Conservation (phyloP, 2,888 invertebrate genomes). For the Pheosia gnoma region DNA sequence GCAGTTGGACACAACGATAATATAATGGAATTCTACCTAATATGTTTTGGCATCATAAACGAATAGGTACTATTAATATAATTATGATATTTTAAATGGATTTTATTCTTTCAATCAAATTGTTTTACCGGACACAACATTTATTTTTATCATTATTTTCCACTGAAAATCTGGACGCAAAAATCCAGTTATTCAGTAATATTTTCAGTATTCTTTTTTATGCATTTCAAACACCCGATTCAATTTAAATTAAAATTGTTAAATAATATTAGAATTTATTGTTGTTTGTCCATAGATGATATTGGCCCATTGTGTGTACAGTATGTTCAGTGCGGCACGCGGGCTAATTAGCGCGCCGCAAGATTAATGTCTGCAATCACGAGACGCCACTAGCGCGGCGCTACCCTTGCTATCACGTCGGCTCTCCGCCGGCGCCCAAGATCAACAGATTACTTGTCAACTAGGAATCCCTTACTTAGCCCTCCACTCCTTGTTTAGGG, state of each 20-base stretch:
- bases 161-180: no score
- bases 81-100: neutral
- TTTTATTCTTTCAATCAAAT: neutral
- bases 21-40: no score
- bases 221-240: neutral
- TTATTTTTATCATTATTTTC: no score
- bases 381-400: slow-evolving; percentile 55
- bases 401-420: slow-evolving; percentile 32
- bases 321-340: slow-evolving; percentile 47
- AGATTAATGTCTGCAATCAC: slow-evolving; percentile 79
- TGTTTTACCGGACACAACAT: no score
- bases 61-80: no score
- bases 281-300: neutral
- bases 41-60: no score
- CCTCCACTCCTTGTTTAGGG: neutral
- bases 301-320: slow-evolving; percentile 48
- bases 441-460: slow-evolving; percentile 53
- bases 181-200: neutral
- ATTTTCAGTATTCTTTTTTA: neutral
- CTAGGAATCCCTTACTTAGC: slow-evolving; percentile 41
- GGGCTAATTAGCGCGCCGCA: slow-evolving; percentile 71
- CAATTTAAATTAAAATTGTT: neutral
- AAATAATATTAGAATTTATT: neutral
- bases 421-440: slow-evolving; percentile 17
- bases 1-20: no score